These are phyloP conservation scores for Labrus mixtus DNA, from an alignment of 2,113 vertebrate genomes.

Conservation along the genomic window DNA sequence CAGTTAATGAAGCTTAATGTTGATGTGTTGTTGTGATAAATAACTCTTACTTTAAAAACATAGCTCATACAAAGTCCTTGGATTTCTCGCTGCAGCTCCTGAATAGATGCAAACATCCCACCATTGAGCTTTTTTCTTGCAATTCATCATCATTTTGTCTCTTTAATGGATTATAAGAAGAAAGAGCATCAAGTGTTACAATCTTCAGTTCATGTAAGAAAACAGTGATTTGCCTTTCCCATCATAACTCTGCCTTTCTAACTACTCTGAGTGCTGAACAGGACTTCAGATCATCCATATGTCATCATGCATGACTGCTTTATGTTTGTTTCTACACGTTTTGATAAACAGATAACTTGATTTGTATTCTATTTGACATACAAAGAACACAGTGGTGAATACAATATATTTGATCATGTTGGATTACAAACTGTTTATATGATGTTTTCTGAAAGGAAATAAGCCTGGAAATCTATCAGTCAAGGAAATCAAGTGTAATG, in stretches of 20 bases:
- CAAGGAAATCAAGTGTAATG: conserved; percentile 63
- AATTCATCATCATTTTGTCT: too few species aligned
- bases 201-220: neutral
- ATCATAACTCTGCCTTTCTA: conserved; percentile 47
- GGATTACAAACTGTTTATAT: conserved; percentile 62
- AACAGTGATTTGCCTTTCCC: neutral
- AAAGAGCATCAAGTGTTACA: too few species aligned
- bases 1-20: too few species aligned
- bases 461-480: conserved; percentile 77
- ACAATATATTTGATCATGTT: conserved; percentile 78
- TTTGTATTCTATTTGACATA: conserved; percentile 8
- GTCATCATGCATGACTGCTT: conserved; percentile 35
- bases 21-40: too few species aligned
- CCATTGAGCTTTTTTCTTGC: too few species aligned
- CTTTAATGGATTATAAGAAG: too few species aligned
- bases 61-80: too few species aligned
- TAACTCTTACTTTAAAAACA: too few species aligned
- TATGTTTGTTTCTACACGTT: neutral
- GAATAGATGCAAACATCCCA: too few species aligned
- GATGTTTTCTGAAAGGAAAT: conserved; percentile 76
- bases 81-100: too few species aligned
- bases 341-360: conserved; percentile 5
- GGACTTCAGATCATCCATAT: conserved; percentile 32
- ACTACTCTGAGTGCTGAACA: conserved; percentile 52
- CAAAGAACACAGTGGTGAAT: conserved; percentile 67